These are phyloP conservation scores for Stigmatopora argus DNA, from an alignment of 2,113 vertebrate species.

Conservation along the genomic window DNA sequence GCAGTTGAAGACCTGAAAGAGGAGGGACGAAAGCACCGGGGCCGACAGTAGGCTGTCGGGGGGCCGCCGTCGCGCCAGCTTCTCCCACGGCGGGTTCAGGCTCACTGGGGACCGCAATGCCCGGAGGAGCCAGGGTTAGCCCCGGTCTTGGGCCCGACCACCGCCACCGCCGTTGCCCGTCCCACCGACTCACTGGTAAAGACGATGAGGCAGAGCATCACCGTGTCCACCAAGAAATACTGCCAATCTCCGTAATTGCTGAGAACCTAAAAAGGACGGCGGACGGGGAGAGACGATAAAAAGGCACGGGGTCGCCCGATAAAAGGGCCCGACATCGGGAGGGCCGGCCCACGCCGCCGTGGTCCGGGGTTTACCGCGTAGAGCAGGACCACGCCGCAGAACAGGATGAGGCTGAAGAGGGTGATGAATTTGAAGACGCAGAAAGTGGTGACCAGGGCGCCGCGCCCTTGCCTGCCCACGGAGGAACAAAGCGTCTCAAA, in stretches of 20 bases:
- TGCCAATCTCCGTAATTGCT: conserved; percentile 95
- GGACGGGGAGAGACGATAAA: too few relatives aligned
- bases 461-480: conserved; percentile 85
- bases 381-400: conserved; percentile 87
- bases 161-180: too few relatives aligned
- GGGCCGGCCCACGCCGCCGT: too few relatives aligned
- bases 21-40: conserved; percentile 83
- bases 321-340: too few relatives aligned
- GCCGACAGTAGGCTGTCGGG: conserved; percentile 90
- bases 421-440: conserved; percentile 97
- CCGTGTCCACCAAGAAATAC: conserved; percentile 95
- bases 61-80: conserved; percentile 83
- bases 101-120: conserved; percentile 76
- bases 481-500: neutral
- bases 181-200: conserved; percentile 87
- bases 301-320: too few relatives aligned
- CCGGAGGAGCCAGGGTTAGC: neutral
- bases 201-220: conserved; percentile 83
- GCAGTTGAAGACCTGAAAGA: conserved; percentile 89
- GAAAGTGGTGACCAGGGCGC: conserved; percentile 70
- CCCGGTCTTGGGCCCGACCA: neutral
- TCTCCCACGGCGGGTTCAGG: conserved; percentile 92
- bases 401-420: conserved; percentile 98
- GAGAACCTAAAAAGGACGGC: conserved; percentile 72
- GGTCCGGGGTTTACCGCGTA: conserved; percentile 76